Percentiles rank a stretch among this genome's conserved stretches.
These are phyloP conservation scores for Elephantulus edwardii DNA, from an alignment of 2,113 vertebrate species.

Conservation along the genomic window DNA sequence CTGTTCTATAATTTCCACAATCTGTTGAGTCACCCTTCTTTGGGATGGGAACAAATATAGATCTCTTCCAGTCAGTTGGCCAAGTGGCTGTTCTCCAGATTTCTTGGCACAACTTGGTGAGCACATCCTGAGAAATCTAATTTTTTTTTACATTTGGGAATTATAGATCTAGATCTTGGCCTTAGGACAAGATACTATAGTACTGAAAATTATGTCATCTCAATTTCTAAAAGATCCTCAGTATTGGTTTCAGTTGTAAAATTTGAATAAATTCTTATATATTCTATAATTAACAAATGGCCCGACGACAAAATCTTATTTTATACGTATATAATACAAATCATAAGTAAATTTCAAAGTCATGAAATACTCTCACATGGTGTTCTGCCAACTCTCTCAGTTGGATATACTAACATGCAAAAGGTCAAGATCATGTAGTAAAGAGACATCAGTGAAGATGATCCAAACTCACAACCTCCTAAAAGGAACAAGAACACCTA, in stretches of 20 bases:
- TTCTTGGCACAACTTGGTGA: too few species aligned
- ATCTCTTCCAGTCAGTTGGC: too few species aligned
- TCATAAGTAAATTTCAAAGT: conserved; percentile 21
- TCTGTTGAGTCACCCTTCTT: too few species aligned
- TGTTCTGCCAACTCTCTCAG: neutral
- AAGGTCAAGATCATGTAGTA: neutral
- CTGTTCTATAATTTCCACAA: too few species aligned
- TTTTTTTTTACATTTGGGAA: neutral
- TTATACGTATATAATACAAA: neutral
- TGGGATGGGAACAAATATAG: too few species aligned
- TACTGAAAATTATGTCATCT: neutral
- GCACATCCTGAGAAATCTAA: neutral
- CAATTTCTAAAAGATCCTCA: neutral
- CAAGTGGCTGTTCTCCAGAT: too few species aligned
- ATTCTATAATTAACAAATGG: conserved; percentile 14
- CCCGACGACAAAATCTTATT: neutral
- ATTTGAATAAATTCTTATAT: neutral
- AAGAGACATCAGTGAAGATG: neutral
- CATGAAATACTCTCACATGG: neutral
- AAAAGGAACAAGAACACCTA: neutral
- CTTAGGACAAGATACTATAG: neutral
- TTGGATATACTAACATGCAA: conserved; percentile 3
- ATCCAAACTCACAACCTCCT: neutral
- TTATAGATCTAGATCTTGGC: neutral
- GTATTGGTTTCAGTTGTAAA: conserved; percentile 26